Evolutionary conservation across 2,113 vertebrate genomes (phyloP).

Genomic region (Lepidothrix coronata): DNA sequence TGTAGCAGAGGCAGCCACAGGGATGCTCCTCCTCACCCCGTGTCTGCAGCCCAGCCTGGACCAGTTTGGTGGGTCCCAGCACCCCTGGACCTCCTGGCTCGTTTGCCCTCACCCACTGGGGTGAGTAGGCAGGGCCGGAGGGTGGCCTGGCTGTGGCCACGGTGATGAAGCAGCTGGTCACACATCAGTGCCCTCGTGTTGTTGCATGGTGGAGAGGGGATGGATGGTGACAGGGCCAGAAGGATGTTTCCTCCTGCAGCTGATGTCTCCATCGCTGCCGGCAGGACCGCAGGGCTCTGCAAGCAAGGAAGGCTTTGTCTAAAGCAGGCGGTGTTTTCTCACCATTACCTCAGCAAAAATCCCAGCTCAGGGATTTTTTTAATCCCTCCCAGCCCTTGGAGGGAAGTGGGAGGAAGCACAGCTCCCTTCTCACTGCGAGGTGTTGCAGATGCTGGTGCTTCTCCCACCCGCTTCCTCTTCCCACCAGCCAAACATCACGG

Average conservation of each 20-base stretch:
- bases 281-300: accelerated
- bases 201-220: accelerated
- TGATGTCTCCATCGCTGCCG: neutral
- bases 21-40: neutral
- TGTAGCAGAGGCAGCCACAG: neutral
- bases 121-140: neutral
- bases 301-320: neutral
- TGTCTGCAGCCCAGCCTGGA: neutral
- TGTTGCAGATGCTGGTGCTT: neutral
- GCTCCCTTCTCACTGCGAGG: neutral
- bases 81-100: accelerated
- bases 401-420: constrained; percentile 4
- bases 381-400: neutral
- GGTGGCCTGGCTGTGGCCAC: neutral
- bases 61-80: neutral
- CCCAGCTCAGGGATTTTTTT: neutral
- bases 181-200: accelerated
- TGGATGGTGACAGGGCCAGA: neutral
- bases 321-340: neutral
- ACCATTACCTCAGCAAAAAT: neutral
- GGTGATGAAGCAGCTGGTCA: accelerated
- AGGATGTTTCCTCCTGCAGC: neutral
- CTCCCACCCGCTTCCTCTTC: constrained; percentile 15
- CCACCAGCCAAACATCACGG: neutral
- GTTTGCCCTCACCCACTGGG: neutral